These are phyloP conservation scores for Saccostrea cuccullata DNA, from an alignment of 1,140 invertebrate species.

Conservation along the genomic window DNA sequence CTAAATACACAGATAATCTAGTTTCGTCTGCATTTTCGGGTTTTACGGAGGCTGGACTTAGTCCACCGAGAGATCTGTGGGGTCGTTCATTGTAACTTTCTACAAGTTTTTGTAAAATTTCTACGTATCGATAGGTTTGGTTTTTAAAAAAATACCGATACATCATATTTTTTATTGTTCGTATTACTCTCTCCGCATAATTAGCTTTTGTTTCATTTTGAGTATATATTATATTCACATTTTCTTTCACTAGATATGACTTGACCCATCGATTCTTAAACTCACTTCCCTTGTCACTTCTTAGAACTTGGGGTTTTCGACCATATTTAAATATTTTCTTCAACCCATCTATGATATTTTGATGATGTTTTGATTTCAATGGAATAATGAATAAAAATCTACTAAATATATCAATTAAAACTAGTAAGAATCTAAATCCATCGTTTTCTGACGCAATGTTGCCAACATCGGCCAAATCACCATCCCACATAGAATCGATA, in stretches of 20 bases:
- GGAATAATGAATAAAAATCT: conserved; percentile 33
- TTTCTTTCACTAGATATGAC: conserved; percentile 27
- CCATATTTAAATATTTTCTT: conserved; percentile 24
- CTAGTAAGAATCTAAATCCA: conserved; percentile 35
- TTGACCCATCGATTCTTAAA: conserved; percentile 46
- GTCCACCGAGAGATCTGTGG: conserved; percentile 39
- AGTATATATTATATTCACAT: conserved; percentile 28
- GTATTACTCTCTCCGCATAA: conserved; percentile 45
- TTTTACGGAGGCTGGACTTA: conserved; percentile 36
- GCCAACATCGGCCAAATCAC: conserved; percentile 34
- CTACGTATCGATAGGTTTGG: conserved; percentile 41
- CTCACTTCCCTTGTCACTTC: conserved; percentile 49
- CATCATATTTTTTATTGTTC: conserved; percentile 44
- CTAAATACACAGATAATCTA: not conserved
- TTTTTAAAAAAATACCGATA: conserved; percentile 44
- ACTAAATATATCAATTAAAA: conserved; percentile 49
- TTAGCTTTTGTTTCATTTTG: conserved; percentile 41
- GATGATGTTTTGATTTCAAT: conserved; percentile 39
- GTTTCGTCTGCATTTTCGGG: conserved; percentile 37
- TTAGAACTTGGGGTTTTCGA: conserved; percentile 35
- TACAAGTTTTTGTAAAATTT: conserved; percentile 42
- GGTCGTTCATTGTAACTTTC: conserved; percentile 45
- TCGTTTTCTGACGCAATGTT: conserved; percentile 31
- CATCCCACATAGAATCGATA: conserved; percentile 47
- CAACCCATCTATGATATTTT: conserved; percentile 36